These are phyloP conservation scores for Aphrocallistes beatrix DNA, from an alignment of 37 sponge, comb jelly and placozoan species.

Conservation along the genomic window DNA sequence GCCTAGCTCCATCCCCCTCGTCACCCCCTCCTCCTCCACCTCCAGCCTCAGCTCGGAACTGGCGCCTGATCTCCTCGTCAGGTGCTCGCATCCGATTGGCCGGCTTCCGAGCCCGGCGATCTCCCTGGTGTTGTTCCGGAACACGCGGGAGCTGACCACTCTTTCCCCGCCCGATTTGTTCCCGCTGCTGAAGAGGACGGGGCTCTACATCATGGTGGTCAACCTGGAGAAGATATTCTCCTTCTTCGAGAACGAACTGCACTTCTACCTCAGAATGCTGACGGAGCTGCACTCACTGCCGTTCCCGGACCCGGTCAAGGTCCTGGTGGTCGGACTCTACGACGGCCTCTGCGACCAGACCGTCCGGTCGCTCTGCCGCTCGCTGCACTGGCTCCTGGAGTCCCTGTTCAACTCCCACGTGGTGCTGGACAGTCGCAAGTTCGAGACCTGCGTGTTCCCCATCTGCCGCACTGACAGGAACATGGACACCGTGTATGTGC, in stretches of 20 bases:
- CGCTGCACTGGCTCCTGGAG: not conserved
- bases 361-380: not conserved
- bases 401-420: not conserved
- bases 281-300: conserved; percentile 2
- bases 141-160: not conserved
- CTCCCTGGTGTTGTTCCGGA: not conserved
- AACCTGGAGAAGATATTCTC: conserved; percentile 10
- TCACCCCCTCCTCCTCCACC: conserved; percentile 11
- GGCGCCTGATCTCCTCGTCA: not conserved
- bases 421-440: not conserved
- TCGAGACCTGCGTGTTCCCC: conserved; percentile 14
- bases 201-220: not conserved
- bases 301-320: not conserved
- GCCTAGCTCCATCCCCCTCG: not conserved
- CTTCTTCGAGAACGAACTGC: not conserved
- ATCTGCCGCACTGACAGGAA: conserved; percentile 1
- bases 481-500: not conserved
- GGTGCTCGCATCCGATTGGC: not conserved
- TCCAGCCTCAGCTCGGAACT: not conserved
- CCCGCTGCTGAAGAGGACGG: not conserved
- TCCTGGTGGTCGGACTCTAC: not conserved
- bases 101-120: not conserved
- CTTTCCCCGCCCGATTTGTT: not conserved
- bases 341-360: not conserved
- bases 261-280: not conserved